Evolutionary conservation across 1,140 invertebrate genomes (phyloP), one percentile per base, ranked within the genome.

Genomic region (Bactericera cockerelli): DNA sequence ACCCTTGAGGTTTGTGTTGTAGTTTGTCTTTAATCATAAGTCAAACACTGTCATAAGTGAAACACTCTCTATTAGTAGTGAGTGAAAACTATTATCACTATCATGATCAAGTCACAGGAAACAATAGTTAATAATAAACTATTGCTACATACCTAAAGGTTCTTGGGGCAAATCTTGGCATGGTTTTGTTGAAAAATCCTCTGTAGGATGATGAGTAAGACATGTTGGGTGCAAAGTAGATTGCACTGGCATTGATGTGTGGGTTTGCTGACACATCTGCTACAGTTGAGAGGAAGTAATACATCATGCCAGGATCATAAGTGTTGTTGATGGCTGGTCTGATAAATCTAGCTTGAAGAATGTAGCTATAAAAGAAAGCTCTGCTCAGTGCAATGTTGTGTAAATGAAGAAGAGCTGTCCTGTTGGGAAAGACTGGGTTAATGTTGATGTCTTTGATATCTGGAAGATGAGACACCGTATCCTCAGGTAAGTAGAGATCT

Each of bases 251-350:
- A 74, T 98, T 98, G 58, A 98, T 85, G 63, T 86, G 83, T 0
- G 84, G 83, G 75, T 94, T 96, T 0, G 92, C 81, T 0, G 93
- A 88, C 0, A 98, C 90, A 73, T 98, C 94, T 1, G 95, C 92
- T 0, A 95, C 87, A 0, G 90, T 86, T 1, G 93, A 95, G 19
- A 98, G 74, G 67, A 96, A 95, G 67, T 96, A 95, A 69, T 98
- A 98, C 89, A 97, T 93, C 82, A 98, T 90, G 58, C 94, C 93
- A 1, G 94, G 93, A 75, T 97, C 93, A 63, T 93, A 89, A 0
- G 88, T 89, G 66, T 93, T 89, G 69, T 91, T 90, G 19, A 89
- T 89, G 14, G 87, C 87, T 1, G 89, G 89, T 39, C 89, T 73
- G 63, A 92, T 92, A 64, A 91, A 93, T 62, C 87, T 75, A 1